phyloP scores from a whole-genome alignment of 2,797 vertebrate genomes.

The Synanceia verrucosa region DNA sequence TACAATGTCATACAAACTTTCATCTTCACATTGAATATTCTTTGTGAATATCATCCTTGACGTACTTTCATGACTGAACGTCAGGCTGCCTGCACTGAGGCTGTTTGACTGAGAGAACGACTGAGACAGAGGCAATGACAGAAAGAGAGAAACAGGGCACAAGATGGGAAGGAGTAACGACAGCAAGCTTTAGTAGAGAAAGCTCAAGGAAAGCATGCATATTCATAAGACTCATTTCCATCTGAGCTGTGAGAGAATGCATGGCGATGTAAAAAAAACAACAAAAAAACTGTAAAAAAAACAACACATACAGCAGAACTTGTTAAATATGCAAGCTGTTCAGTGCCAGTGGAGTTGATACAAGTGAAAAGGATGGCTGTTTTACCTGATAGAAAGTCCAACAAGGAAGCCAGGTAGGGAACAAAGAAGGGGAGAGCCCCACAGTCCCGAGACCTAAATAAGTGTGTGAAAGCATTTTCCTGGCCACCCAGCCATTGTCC shows the following conservation, averaged over 20 bases:
- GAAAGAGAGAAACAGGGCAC: constrained; percentile 17
- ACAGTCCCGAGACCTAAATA: not conserved
- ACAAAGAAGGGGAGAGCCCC: constrained; percentile 26
- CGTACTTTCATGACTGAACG: constrained; percentile 41
- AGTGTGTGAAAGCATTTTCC: no score
- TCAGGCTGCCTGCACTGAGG: constrained; percentile 35
- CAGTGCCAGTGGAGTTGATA: constrained; percentile 36
- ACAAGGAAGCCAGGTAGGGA: constrained; percentile 5
- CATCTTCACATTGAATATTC: constrained; percentile 62
- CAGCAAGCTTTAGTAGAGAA: constrained; percentile 52
- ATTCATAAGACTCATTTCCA: constrained; percentile 74
- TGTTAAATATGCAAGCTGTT: constrained; percentile 60
- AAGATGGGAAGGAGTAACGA: constrained; percentile 50
- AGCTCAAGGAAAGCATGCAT: constrained; percentile 66
- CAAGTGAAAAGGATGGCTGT: constrained; percentile 51
- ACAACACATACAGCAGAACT: constrained; percentile 32
- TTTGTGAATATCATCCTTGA: constrained; percentile 47
- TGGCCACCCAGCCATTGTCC: no score
- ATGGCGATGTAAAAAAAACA: constrained; percentile 21
- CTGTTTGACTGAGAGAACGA: constrained; percentile 51
- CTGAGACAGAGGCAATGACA: constrained; percentile 39
- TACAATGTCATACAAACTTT: constrained; percentile 62
- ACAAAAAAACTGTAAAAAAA: not conserved
- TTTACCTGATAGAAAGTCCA: constrained; percentile 70
- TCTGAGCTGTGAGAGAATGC: constrained; percentile 61